These are phyloP conservation scores for Aviceda subcristata DNA, from an alignment of 2,113 vertebrate species.

Conservation along the genomic window DNA sequence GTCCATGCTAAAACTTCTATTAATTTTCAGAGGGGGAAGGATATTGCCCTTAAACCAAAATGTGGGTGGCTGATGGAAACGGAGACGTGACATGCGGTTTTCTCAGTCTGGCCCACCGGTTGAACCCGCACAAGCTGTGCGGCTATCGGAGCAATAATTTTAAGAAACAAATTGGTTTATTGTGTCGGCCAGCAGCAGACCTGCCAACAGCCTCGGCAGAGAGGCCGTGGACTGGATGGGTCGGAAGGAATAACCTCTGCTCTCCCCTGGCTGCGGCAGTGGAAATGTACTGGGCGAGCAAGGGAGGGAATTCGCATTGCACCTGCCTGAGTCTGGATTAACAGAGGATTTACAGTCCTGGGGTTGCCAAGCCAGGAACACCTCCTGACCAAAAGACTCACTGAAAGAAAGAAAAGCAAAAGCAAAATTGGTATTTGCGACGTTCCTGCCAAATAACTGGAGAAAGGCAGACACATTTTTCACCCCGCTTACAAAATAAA, in stretches of 20 bases:
- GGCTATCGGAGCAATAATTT: neutral
- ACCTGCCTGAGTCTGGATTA: neutral
- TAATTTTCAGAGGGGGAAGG: neutral
- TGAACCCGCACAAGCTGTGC: neutral
- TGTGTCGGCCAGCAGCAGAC: neutral
- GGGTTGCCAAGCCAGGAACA: neutral
- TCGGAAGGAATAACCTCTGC: neutral
- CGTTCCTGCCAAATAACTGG: neutral
- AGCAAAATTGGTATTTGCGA: neutral
- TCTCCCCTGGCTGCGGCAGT: neutral
- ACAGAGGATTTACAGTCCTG: neutral
- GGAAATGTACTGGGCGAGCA: neutral
- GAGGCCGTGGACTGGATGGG: rapidly evolving
- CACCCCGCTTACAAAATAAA: conserved; percentile 29
- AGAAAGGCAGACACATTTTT: conserved; percentile 39
- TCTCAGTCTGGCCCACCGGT: neutral
- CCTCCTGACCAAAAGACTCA: neutral
- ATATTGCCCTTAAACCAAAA: neutral
- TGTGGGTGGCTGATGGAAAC: neutral
- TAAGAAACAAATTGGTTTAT: neutral
- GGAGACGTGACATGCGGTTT: neutral
- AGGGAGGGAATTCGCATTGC: neutral
- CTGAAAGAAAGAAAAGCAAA: neutral
- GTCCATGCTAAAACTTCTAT: neutral
- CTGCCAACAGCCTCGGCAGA: neutral